A percentile compares a stretch with the other conserved stretches of the same genome.
phyloP scores from a whole-genome alignment of 2,888 invertebrate genomes.

The Chrysopilus asiliformis region DNA sequence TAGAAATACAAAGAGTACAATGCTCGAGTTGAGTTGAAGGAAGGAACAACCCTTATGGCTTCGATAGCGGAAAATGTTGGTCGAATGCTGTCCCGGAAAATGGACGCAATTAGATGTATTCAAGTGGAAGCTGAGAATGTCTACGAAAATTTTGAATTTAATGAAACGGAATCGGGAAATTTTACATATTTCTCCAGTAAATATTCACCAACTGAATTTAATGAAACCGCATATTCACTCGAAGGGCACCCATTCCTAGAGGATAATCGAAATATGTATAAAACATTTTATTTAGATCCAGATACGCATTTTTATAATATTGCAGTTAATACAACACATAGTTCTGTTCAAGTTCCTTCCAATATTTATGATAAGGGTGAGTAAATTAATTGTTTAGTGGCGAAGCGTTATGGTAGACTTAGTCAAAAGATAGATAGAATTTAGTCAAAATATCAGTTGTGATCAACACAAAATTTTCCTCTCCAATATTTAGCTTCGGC shows the following conservation, averaged over 20 bases:
- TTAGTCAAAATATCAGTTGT: too few species aligned
- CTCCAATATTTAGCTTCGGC: too few species aligned
- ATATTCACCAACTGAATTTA: slow-evolving; percentile 44
- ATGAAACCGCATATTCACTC: slow-evolving; percentile 21
- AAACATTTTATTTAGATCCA: slow-evolving; percentile 40
- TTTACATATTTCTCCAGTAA: slow-evolving; percentile 70
- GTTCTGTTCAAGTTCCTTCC: slow-evolving; percentile 87
- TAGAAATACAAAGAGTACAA: slow-evolving; percentile 68
- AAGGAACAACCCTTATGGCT: slow-evolving; percentile 62
- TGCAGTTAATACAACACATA: slow-evolving; percentile 61
- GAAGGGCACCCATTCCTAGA: slow-evolving; percentile 16
- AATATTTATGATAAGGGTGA: slow-evolving; percentile 78
- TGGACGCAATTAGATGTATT: slow-evolving; percentile 79
- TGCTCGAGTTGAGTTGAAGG: slow-evolving; percentile 64
- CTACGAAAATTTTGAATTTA: slow-evolving; percentile 48
- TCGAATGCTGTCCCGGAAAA: slow-evolving; percentile 74
- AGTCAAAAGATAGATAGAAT: too few species aligned
- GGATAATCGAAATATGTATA: slow-evolving; percentile 37
- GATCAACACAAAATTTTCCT: too few species aligned
- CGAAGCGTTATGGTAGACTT: too few species aligned
- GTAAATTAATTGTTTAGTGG: too few species aligned
- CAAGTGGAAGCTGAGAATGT: slow-evolving; percentile 57
- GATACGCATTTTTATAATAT: slow-evolving; percentile 79
- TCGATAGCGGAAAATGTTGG: slow-evolving; percentile 72
- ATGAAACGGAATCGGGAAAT: slow-evolving; percentile 29